Evolutionary conservation across 2,797 vertebrate genomes (phyloP).

Genomic region (Phataginus tetradactyla): DNA sequence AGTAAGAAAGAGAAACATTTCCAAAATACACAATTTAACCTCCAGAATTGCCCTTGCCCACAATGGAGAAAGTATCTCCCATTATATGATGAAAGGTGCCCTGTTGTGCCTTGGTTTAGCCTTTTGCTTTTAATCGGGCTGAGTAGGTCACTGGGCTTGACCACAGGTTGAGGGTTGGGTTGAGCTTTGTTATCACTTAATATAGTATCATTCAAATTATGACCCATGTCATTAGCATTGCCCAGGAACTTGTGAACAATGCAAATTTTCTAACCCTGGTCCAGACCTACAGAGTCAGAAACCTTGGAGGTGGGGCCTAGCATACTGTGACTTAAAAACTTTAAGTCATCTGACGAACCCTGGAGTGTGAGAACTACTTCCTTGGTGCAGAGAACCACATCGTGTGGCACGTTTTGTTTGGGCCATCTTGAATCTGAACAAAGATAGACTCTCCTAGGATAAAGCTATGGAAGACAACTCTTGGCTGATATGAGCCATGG

Average conservation of each 20-base stretch:
- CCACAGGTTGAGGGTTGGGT: fast-evolving
- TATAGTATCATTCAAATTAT: neutral
- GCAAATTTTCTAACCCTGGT: neutral
- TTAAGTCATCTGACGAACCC: neutral
- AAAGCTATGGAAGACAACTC: neutral
- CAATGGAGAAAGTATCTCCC: neutral
- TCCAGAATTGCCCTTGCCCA: neutral
- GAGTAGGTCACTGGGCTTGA: neutral
- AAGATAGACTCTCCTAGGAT: neutral
- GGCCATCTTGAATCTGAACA: neutral
- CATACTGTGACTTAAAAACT: neutral
- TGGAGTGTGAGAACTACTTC: neutral
- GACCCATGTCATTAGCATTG: neutral
- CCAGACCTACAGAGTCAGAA: neutral
- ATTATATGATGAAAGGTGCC: neutral
- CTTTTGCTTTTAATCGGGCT: neutral
- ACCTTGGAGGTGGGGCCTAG: neutral
- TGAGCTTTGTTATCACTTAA: neutral
- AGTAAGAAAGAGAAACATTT: neutral
- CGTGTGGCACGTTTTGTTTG: neutral
- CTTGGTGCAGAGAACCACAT: neutral
- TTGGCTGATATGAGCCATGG: neutral
- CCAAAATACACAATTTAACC: neutral
- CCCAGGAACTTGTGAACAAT: neutral
- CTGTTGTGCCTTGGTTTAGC: neutral